These are phyloP conservation scores for Drosophila nigricruria DNA, from an alignment of 2,888 invertebrate genomes.

Conservation along the genomic window DNA sequence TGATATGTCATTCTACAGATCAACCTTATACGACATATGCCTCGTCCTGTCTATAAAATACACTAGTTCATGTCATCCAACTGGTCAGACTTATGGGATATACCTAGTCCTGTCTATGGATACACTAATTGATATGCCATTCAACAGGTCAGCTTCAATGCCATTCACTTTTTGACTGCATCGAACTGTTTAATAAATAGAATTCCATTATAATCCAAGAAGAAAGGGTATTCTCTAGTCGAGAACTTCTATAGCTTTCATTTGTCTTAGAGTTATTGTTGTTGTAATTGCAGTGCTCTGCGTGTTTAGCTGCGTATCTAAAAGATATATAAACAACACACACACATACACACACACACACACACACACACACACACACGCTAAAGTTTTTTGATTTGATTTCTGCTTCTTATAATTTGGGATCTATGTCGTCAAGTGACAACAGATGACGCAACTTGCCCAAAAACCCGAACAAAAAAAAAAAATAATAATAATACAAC, in stretches of 20 bases:
- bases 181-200: no score
- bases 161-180: no score
- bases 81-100: no score
- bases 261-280: slow-evolving; percentile 4
- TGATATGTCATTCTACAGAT: no score
- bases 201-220: no score
- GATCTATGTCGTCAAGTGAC: slow-evolving; percentile 44
- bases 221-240: not conserved
- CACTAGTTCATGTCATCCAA: no score
- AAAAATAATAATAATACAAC: slow-evolving; percentile 1
- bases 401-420: slow-evolving; percentile 28
- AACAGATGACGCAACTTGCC: slow-evolving; percentile 55
- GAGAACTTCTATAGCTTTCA: not conserved
- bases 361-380: not conserved
- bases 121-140: no score
- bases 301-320: slow-evolving; percentile 32
- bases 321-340: slow-evolving; percentile 25
- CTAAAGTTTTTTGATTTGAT: slow-evolving; percentile 27
- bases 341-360: slow-evolving; percentile 3
- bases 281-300: slow-evolving; percentile 36
- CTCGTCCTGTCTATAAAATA: no score
- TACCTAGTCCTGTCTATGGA: no score
- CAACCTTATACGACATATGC: no score
- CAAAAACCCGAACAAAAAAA: slow-evolving; percentile 24
- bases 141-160: no score